Base-by-base conservation (phyloP, 2,113 vertebrate genomes). In the Rostratula benghalensis region DNA sequence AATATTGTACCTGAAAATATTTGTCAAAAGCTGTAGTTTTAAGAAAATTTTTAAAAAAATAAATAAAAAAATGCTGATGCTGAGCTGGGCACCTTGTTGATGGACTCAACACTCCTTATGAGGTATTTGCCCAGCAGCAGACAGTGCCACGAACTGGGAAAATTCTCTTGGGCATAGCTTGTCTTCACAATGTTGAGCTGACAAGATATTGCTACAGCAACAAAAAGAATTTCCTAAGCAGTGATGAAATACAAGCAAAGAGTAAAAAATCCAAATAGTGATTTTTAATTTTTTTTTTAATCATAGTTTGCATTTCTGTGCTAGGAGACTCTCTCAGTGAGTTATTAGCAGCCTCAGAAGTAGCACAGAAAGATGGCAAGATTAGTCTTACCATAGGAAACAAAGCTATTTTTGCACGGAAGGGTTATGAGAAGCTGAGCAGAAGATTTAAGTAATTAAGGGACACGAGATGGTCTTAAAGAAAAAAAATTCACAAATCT, bases 1-100 rank as follows among this genome's bases (percentile, higher is more conserved):
- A 60, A 33, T 41, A 35, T 27, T 74, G 21, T 45, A 83, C 30
- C 7, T 56, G 28, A 86, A 74, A 45, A 51, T 28, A 35, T 8
- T 79, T 87, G 43, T 51, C 22, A 14, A 23, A 74, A 70, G 33
- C 7, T 37, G 20, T n/a, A 53, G 7, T 57, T 83, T 70, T 76
- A 61, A 57, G 33, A n/a, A n/a, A n/a, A n/a, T n/a, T n/a, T n/a
- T n/a, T n/a, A n/a, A n/a, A n/a, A n/a, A n/a, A n/a, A n/a, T n/a
- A n/a, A n/a, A n/a, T n/a, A 2, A 12, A 9, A 46, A 56, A 75
- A 61, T 13, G 7, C 48, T 69, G 81, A 14, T 15, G 22, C 11
- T 24, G 50, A 1, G 0, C 27, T 75, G 41, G 3, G 4, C 18
- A 8, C 8, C 43, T 7, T 9, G 3, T 12, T 15, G 69, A 28